Percentiles rank a stretch among this genome's conserved stretches.
Evolutionary conservation across 2,797 vertebrate genomes (phyloP).

Genomic region (Acanthis flammea): DNA sequence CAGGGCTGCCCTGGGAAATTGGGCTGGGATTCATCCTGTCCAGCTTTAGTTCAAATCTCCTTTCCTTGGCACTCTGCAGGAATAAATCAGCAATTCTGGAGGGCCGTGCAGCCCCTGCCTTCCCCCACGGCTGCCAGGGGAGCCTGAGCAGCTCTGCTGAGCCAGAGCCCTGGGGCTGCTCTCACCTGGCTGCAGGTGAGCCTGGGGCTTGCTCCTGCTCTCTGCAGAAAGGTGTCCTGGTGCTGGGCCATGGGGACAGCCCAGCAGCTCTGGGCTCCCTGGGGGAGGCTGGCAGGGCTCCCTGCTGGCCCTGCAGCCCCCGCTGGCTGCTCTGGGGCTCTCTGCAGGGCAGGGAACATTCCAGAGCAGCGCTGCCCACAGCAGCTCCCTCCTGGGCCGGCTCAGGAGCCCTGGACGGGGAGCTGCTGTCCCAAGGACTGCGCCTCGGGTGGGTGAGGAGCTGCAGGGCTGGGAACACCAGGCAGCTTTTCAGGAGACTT

Average conservation of each 20-base stretch:
- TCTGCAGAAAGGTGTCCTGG: neutral
- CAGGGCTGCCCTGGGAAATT: neutral
- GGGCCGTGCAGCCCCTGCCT: neutral
- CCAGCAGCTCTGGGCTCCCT: neutral
- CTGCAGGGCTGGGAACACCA: neutral
- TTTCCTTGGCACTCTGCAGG: neutral
- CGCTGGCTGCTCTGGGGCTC: neutral
- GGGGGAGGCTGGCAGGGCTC: neutral
- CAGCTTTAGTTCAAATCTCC: neutral
- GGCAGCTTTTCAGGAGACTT: neutral
- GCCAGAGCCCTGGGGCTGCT: neutral
- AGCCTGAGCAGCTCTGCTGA: too few relatives aligned
- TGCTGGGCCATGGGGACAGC: neutral
- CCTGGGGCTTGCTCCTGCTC: neutral
- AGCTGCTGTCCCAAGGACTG: neutral
- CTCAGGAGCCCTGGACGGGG: neutral
- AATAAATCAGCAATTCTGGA: neutral
- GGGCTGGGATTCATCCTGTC: neutral
- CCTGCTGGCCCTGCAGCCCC: neutral
- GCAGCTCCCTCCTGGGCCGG: neutral
- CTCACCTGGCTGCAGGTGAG: neutral
- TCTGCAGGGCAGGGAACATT: neutral
- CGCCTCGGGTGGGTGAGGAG: accelerated
- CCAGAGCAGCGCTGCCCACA: accelerated
- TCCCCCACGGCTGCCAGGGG: too few relatives aligned